Percentiles rank a stretch among this genome's conserved stretches.
Evolutionary conservation across 2,113 vertebrate genomes (phyloP).

Genomic region (Origma solitaria): DNA sequence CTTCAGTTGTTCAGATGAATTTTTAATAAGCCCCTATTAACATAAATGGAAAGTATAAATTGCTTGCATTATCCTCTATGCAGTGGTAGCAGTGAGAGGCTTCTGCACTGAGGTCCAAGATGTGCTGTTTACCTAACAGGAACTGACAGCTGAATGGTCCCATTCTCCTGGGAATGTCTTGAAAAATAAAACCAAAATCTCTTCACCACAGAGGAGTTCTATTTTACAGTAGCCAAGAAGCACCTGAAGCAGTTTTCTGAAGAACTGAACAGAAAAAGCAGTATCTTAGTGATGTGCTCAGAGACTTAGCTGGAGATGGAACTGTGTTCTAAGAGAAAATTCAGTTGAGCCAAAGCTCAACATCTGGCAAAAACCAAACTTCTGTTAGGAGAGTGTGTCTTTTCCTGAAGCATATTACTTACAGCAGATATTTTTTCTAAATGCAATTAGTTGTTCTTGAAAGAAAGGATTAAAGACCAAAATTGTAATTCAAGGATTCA

Average conservation of each 20-base stretch:
- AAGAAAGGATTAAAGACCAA: background rate
- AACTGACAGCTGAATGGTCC: slow-evolving; percentile 21
- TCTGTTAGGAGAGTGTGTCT: background rate
- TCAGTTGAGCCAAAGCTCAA: background rate
- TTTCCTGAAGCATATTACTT: background rate
- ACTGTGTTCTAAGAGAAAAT: background rate
- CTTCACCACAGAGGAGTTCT: background rate
- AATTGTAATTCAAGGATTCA: background rate
- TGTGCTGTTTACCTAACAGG: slow-evolving; percentile 12
- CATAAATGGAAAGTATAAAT: slow-evolving; percentile 52
- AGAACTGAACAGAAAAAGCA: slow-evolving; percentile 2
- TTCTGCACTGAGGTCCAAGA: slow-evolving; percentile 5
- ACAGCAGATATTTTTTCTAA: background rate
- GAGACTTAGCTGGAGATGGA: background rate
- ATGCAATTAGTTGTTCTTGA: background rate
- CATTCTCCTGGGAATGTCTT: background rate
- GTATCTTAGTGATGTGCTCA: background rate
- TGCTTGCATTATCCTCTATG: slow-evolving; percentile 23
- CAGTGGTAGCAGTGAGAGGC: background rate
- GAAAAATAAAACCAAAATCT: background rate
- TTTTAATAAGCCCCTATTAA: slow-evolving; percentile 59
- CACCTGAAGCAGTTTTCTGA: background rate
- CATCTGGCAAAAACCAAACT: background rate
- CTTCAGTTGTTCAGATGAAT: slow-evolving; percentile 45
- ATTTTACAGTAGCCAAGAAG: slow-evolving; percentile 1